phyloP scores from a whole-genome alignment of 2,797 vertebrate species.

The Channallabes apus region DNA sequence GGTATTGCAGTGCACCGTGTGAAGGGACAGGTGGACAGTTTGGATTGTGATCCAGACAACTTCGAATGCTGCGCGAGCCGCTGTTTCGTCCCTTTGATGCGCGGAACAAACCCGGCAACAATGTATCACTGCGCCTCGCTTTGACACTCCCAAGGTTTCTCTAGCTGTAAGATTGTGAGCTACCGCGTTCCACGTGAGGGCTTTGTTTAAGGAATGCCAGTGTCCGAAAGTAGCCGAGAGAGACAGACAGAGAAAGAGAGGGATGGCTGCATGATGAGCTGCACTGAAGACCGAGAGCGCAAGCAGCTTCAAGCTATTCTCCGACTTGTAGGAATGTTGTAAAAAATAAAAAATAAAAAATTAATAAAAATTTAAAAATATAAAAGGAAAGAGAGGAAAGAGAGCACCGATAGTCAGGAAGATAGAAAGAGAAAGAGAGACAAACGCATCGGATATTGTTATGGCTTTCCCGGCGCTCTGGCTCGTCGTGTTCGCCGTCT shows the following conservation, averaged over 20 bases:
- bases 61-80: too few relatives aligned
- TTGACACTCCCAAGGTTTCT: neutral
- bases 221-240: neutral
- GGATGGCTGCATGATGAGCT: conserved; percentile 17
- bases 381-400: conserved; percentile 53
- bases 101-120: neutral
- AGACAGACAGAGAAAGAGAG: neutral
- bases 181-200: neutral
- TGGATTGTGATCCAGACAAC: neutral
- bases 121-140: neutral
- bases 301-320: neutral
- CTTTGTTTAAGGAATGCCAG: neutral
- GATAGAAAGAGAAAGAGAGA: conserved; percentile 54
- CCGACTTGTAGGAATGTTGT: conserved; percentile 43
- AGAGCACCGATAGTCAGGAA: conserved; percentile 52
- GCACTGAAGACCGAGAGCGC: neutral
- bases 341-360: conserved; percentile 1
- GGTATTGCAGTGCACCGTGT: neutral
- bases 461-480: conserved; percentile 77
- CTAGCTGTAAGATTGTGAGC: neutral
- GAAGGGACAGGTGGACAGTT: neutral
- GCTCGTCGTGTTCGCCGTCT: conserved; percentile 78
- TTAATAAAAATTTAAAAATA: neutral
- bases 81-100: neutral
- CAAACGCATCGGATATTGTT: conserved; percentile 46